Evolutionary conservation across 1,140 invertebrate species (phyloP).

Genomic region (Lasioglossum albipes): DNA sequence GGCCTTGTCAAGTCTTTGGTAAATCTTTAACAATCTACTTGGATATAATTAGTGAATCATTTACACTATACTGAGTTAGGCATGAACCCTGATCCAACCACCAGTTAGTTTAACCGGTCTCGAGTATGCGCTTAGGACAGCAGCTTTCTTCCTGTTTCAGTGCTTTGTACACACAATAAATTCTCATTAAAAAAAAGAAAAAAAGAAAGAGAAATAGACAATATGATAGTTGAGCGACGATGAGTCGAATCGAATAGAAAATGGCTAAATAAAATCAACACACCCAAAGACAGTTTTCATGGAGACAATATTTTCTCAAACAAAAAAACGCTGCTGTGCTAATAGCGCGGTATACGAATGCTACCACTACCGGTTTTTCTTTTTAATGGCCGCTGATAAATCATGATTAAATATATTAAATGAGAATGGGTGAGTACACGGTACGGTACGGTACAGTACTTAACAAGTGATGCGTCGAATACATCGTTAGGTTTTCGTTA

Average conservation of each 20-base stretch:
- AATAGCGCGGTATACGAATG: conserved; percentile 27
- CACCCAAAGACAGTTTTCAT: background rate
- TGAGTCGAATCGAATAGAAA: background rate
- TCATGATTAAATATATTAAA: conserved; percentile 52
- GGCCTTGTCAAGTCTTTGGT: conserved; percentile 50
- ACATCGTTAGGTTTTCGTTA: conserved; percentile 64
- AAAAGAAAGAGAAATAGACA: too few species aligned
- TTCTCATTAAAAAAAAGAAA: background rate
- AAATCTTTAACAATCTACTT: conserved; percentile 45
- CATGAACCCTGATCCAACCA: conserved; percentile 70
- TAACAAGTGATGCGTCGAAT: conserved; percentile 47
- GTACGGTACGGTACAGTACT: conserved; percentile 47
- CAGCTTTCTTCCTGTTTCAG: conserved; percentile 43
- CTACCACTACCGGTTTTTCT: conserved; percentile 33
- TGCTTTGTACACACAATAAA: conserved; percentile 21
- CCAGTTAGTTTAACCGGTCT: conserved; percentile 44
- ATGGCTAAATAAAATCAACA: background rate
- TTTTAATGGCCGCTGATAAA: conserved; percentile 28
- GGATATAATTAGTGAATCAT: conserved; percentile 69
- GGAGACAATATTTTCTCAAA: background rate
- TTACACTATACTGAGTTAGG: conserved; percentile 69
- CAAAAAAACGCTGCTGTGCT: conserved; percentile 37
- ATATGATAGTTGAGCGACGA: conserved; percentile 6
- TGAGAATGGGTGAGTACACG: conserved; percentile 49
- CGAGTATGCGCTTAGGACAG: conserved; percentile 59